Evolutionary conservation across 2,888 invertebrate genomes (phyloP).

Genomic region (Epinotia ramella): DNA sequence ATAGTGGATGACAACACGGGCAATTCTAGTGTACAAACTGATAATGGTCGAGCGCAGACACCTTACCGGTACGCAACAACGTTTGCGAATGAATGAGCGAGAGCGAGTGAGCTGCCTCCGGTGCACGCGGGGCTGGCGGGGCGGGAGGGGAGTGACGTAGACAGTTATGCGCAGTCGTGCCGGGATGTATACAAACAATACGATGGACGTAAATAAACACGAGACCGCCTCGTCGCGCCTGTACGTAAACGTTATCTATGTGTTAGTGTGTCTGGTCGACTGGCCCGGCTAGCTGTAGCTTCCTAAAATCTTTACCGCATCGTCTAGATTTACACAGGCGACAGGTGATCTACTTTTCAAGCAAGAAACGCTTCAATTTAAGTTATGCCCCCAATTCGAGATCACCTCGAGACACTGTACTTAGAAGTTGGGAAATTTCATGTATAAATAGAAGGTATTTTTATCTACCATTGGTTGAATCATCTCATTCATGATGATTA

Average conservation of each 20-base stretch:
- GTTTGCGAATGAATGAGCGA: constrained; percentile 84
- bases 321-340: constrained; percentile 41
- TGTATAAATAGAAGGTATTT: neutral
- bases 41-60: constrained; percentile 61
- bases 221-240: constrained; percentile 71
- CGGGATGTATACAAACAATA: constrained; percentile 86
- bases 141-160: constrained; percentile 75
- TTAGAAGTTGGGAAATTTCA: constrained; percentile 7
- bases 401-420: neutral
- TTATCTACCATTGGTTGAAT: constrained; percentile 2
- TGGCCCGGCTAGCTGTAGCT: constrained; percentile 51
- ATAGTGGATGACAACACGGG: constrained; percentile 62
- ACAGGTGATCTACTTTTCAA: constrained; percentile 47
- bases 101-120: constrained; percentile 60
- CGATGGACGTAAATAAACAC: constrained; percentile 85
- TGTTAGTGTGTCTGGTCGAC: constrained; percentile 67
- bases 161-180: constrained; percentile 82
- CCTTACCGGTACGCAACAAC: constrained; percentile 72
- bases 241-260: constrained; percentile 76
- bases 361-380: constrained; percentile 14
- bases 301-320: constrained; percentile 47
- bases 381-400: constrained; percentile 28
- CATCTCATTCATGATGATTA: constrained; percentile 1
- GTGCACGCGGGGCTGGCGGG: constrained; percentile 69
- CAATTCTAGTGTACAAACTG: constrained; percentile 57